Conservation (phyloP, 2,797 vertebrate species). For the Liasis olivaceus region DNA sequence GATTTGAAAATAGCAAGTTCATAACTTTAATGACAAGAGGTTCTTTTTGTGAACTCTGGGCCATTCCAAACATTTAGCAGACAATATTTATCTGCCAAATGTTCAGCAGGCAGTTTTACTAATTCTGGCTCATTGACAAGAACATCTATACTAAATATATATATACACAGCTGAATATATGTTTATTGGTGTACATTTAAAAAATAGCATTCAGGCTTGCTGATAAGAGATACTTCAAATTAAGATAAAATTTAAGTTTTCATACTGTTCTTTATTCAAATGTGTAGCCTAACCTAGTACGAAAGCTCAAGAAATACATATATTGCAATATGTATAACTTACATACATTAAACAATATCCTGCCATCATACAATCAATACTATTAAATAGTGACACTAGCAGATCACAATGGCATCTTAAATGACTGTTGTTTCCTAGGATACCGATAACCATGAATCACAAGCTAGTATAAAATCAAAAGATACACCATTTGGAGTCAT, state of each 20-base stretch:
- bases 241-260: neutral
- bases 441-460: neutral
- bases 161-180: neutral
- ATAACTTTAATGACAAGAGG: neutral
- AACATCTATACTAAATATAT: neutral
- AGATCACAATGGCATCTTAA: neutral
- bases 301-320: neutral
- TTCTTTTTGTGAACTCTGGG: neutral
- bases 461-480: neutral
- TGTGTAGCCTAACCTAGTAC: neutral
- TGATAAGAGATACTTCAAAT: neutral
- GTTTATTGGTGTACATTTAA: neutral
- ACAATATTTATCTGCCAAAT: neutral
- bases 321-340: neutral
- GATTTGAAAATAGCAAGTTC: neutral
- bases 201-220: neutral
- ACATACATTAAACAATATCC: neutral
- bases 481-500: neutral
- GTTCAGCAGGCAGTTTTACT: neutral
- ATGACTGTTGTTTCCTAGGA: neutral
- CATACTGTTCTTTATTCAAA: neutral
- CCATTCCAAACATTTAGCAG: neutral
- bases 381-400: neutral
- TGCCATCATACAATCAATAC: neutral
- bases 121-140: neutral